Evolutionary conservation across 2,888 invertebrate genomes (phyloP), one percentile per base, ranked within the genome.

Genomic region (Lathronympha strigana): DNA sequence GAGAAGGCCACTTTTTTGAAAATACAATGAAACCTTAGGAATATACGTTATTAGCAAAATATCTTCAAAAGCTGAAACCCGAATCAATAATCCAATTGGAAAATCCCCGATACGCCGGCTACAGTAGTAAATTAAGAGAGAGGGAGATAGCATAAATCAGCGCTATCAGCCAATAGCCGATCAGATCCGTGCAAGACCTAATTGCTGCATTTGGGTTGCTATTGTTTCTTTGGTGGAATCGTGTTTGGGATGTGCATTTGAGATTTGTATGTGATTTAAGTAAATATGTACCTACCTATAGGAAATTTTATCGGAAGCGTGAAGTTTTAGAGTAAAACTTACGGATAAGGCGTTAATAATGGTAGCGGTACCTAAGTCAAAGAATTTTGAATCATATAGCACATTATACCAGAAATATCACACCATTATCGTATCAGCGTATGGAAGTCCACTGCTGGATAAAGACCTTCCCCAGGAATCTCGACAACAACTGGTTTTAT

Each of bases 101-200:
- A 53, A 66, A 58, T 47, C 64, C 36, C 33, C 53, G 64, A 64
- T 61, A 61, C n/a, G 43, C 40, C 17, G 38, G 61, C 50, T 57
- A 43, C 67, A 63, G 63, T 72, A 68, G 74, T 78, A 77, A 78
- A 77, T 78, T 78, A 76, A 77, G 78, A 75, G 73, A 66, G 69
- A 58, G 72, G 68, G 63, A 67, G 78, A 76, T 75, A 76, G 71
- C 63, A 74, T 78, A 78, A 78, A 76, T 76, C 76, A 72, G 53
- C 66, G 63, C 67, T 75, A 78, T 78, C 78, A 68, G 68, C 71
- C 71, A 71, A 70, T 71, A 67, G 68, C 68, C 71, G 71, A 76
- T 77, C 74, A 72, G 69, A 68, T 69, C 66, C 58, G 67, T 57
- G 58, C 61, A 43, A 63, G 58, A 67, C 67, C 67, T 67, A 67